phyloP scores from a whole-genome alignment of 2,113 vertebrate species.

The Sporophila hypoxantha region DNA sequence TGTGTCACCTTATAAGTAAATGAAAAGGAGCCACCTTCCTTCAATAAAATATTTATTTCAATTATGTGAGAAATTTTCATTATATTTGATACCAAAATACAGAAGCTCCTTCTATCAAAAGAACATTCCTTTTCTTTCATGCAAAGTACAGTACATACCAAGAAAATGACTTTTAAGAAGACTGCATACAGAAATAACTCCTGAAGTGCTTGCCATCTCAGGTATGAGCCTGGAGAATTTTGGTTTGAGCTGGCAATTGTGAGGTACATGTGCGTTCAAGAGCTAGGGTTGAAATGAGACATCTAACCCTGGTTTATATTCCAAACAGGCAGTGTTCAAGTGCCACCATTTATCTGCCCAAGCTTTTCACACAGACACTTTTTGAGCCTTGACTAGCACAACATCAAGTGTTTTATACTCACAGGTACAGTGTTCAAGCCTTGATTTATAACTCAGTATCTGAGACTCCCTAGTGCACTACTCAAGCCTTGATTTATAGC shows the following conservation, averaged over 20 bases:
- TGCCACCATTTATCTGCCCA: slow-evolving; percentile 39
- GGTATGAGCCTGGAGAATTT: background rate
- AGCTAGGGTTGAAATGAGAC: background rate
- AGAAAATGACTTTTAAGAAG: background rate
- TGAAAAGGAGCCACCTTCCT: background rate
- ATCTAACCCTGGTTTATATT: slow-evolving; percentile 6
- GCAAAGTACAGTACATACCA: background rate
- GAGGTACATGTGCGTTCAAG: background rate
- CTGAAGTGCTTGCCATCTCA: background rate
- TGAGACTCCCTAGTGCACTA: background rate
- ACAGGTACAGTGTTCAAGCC: slow-evolving; percentile 30
- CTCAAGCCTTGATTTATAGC: slow-evolving; percentile 35
- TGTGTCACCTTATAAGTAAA: background rate
- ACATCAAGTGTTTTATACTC: slow-evolving; percentile 50
- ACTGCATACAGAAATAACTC: background rate
- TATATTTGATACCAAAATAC: background rate
- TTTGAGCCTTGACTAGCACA: slow-evolving; percentile 18
- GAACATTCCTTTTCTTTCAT: background rate
- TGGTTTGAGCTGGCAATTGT: background rate
- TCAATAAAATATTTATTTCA: background rate
- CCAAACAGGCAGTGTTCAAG: background rate
- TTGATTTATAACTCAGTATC: slow-evolving; percentile 47
- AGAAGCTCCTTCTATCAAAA: background rate
- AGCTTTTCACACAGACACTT: slow-evolving; percentile 8
- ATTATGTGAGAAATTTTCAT: background rate